A percentile compares a stretch with the other conserved stretches of the same genome.
These are phyloP conservation scores for Lineus longissimus DNA, from an alignment of 1,140 invertebrate genomes.

Conservation along the genomic window DNA sequence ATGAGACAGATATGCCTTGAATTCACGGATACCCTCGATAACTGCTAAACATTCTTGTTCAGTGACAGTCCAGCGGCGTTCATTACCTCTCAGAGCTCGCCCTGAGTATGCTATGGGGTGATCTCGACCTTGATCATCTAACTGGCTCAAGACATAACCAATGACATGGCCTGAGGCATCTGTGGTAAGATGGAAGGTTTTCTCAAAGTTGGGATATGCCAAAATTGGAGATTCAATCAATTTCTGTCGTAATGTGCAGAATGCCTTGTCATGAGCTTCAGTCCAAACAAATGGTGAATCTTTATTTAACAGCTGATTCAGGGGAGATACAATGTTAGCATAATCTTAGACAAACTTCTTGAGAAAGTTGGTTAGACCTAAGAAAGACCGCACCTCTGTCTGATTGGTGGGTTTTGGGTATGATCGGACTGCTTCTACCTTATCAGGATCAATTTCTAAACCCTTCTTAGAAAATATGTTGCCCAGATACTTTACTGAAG, in stretches of 20 bases:
- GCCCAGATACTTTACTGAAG: slow-evolving; percentile 22
- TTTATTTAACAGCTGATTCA: slow-evolving; percentile 15
- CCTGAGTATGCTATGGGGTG: not conserved
- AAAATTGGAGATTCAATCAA: slow-evolving; percentile 15
- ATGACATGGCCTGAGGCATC: not conserved
- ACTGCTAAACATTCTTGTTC: not conserved
- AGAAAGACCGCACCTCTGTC: slow-evolving; percentile 15
- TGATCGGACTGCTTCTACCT: slow-evolving; percentile 13
- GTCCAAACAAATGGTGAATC: slow-evolving; percentile 20
- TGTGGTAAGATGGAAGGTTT: slow-evolving; percentile 8
- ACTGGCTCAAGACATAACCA: no score
- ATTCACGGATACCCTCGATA: not conserved
- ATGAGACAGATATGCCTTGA: not conserved
- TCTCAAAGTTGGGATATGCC: slow-evolving; percentile 7
- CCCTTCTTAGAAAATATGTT: slow-evolving; percentile 25
- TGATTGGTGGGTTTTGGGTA: slow-evolving; percentile 14
- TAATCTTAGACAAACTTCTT: slow-evolving; percentile 14
- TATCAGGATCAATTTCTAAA: slow-evolving; percentile 17
- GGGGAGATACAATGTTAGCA: slow-evolving; percentile 1
- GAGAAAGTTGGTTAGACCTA: slow-evolving; percentile 23
- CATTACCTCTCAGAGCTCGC: not conserved
- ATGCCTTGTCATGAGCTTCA: slow-evolving; percentile 21
- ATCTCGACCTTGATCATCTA: not conserved
- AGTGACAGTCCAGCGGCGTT: slow-evolving; percentile 1
- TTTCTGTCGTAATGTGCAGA: slow-evolving; percentile 12